Base-by-base conservation (phyloP, 2,888 invertebrate genomes). In the Dascillus cervinus region DNA sequence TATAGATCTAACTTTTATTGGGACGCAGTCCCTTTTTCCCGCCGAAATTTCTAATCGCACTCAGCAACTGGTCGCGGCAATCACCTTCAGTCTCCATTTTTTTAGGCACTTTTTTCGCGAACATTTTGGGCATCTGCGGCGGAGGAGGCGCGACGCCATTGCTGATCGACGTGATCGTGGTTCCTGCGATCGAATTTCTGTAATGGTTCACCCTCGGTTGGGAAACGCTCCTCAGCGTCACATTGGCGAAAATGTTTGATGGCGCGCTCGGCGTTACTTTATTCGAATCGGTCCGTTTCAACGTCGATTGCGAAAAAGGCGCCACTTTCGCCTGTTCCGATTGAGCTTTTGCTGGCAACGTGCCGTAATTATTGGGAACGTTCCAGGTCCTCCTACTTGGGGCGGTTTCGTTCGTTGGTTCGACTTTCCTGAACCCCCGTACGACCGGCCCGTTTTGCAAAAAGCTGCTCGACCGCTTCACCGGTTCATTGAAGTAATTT, bases 21-120 rank as follows among this genome's bases (percentile, higher is more conserved):
- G 55, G 39, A 38, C 49, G 58, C 21, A 65, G 45, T 12, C 64
- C 64, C 33, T 62, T 62, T 34, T 62, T 62, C 3, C 65, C 65
- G 6, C 81, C 79, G 42, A 83, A 84, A 55, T 71, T 77, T 41
- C 82, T 67, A 50, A 86, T 86, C 10, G 82, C 79, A 27, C 75
- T 72, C 58, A 86, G 63, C 15, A 87, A 64, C 49, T 76, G 72
- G 45, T 79, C 75, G 24, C 82, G 66, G 1, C 78, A 70, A 58
- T 83, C 80, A 2, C 60, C 49, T 24, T 56, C 52, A 11, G 44
- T 34, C 17, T 46, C 46, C 8, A 32, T 32, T 32, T 34, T 42
- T 38, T 34, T 43, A 12, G 34, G 20, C 26, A 27, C 13, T 39
- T 52, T 59, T 34, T 43, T 55, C 13, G 47, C 34, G 11, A 41